Evolutionary conservation across 2,888 invertebrate species (phyloP), one percentile per base, ranked within the genome.

Genomic region (Notocelia uddmanniana): DNA sequence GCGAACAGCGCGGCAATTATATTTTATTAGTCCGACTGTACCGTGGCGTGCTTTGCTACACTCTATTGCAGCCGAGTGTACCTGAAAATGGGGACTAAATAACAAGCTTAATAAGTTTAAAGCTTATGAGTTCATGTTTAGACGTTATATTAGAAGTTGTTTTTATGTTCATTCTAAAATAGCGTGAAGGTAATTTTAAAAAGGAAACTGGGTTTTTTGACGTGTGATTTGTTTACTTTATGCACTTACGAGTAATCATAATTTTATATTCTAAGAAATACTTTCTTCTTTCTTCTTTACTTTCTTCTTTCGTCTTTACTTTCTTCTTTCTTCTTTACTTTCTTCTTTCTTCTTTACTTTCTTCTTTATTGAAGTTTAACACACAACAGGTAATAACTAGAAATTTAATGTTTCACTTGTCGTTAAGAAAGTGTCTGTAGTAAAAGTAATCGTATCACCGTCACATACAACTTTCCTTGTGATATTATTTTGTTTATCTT

Each of bases 11-110:
- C 69, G 66, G 73, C 68, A 75, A 74, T 74, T 75, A 75, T 75
- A 69, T 75, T 73, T 74, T 75, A 74, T 74, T 75, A 74, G 73
- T 59, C 60, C 59, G 2, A 67, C 59, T 71, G 71, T 71, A 71
- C 71, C 26, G 57, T 64, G 37, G 70, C 71, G 66, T 71, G 71
- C 54, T 67, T 31, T 54, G 66, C 41, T 60, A 52, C 59, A 59
- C 66, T 71, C 70, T 23, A 67, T 67, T 60, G 66, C 71, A 71
- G 54, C 48, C 37, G 52, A 64, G 34, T 64, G 64, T 64, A 67
- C 41, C 54, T 45, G 54, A 67, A 62, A 63, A 55, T 63, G 54
- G 52, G 68, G 23, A 21, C 50, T 59, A 48, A 71, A 45, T 66
- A 54, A 62, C 62, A 45, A 70, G n/a, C 41, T 59, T 54, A 57